These are phyloP conservation scores for Acronicta aceris DNA, from an alignment of 2,888 invertebrate species.

Conservation along the genomic window DNA sequence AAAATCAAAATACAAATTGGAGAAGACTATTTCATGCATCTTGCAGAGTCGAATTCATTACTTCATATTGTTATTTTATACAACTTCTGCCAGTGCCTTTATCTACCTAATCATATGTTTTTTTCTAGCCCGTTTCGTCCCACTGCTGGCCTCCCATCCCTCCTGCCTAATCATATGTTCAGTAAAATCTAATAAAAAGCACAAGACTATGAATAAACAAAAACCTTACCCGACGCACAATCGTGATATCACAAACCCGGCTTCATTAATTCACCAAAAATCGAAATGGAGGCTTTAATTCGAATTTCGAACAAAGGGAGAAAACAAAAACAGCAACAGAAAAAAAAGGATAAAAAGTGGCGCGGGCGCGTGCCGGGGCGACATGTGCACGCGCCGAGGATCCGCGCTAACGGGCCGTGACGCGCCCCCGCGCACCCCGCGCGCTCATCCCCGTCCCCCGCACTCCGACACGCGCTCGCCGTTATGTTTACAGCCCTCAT, in stretches of 20 bases:
- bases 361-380: constrained; percentile 86
- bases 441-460: constrained; percentile 39
- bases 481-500: constrained; percentile 72
- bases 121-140: too few relatives aligned
- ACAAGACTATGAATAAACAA: constrained; percentile 47
- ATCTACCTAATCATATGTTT: too few relatives aligned
- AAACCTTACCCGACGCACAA: constrained; percentile 48
- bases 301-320: constrained; percentile 83
- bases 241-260: constrained; percentile 64
- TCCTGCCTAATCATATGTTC: background rate
- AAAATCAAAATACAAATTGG: constrained; percentile 1
- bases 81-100: background rate
- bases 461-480: constrained; percentile 77
- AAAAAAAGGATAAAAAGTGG: constrained; percentile 81
- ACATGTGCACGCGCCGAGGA: constrained; percentile 87
- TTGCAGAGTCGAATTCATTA: too few relatives aligned
- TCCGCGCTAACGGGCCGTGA: constrained; percentile 84
- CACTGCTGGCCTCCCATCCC: too few relatives aligned
- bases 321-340: constrained; percentile 80
- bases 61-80: too few relatives aligned
- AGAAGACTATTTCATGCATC: background rate
- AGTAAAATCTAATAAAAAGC: constrained; percentile 20
- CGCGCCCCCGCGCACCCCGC: constrained; percentile 58
- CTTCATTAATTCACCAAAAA: constrained; percentile 69
- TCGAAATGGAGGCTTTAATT: constrained; percentile 68